These are phyloP conservation scores for Oxytorus armatus DNA, from an alignment of 2,888 invertebrate species.

Conservation along the genomic window DNA sequence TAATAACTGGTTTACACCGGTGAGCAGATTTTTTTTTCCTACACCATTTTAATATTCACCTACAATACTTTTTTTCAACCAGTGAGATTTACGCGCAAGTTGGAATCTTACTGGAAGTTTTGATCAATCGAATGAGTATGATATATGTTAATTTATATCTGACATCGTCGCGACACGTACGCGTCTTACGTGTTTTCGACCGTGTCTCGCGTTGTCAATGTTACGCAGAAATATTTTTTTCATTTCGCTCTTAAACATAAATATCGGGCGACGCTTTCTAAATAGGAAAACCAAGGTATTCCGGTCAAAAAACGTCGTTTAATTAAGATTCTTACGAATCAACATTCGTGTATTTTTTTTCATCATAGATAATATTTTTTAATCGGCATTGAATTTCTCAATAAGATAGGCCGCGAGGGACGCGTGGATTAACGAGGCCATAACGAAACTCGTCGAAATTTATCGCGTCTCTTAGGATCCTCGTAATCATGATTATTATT, in stretches of 20 bases:
- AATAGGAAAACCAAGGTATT: no score
- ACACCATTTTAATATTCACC: neutral
- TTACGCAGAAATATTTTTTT: neutral
- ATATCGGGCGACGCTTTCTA: neutral
- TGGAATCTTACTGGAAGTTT: conserved; percentile 26
- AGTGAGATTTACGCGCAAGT: neutral
- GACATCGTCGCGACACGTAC: conserved; percentile 1
- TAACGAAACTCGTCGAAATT: conserved; percentile 5
- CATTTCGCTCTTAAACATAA: neutral
- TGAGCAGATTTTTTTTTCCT: neutral
- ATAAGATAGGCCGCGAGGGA: neutral
- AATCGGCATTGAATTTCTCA: neutral
- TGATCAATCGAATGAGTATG: conserved; percentile 14
- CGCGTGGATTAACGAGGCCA: neutral
- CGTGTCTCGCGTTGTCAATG: no score
- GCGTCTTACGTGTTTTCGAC: conserved; percentile 17
- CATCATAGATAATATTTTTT: no score
- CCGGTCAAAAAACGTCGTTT: neutral
- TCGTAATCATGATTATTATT: neutral
- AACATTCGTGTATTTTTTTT: no score
- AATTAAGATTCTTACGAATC: neutral
- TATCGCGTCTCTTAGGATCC: neutral
- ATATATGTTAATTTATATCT: no score
- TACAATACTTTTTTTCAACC: neutral
- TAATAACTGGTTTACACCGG: conserved; percentile 50